Conservation (phyloP, 2,888 invertebrate genomes). For the Xestia sexstrigata region DNA sequence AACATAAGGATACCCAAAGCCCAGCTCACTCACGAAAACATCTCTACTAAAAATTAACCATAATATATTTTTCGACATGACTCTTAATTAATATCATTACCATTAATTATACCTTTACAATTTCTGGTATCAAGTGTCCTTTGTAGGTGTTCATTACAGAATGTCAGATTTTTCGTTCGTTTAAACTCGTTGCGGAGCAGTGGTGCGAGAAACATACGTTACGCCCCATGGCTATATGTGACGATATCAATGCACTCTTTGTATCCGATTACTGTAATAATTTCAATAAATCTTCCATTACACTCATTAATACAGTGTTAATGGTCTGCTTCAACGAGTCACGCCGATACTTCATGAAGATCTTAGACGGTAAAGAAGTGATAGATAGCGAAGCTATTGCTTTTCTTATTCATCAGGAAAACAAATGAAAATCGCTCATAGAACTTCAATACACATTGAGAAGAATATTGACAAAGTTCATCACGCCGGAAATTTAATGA, state of each 20-base stretch:
- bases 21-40: not conserved
- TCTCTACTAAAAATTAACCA: not conserved
- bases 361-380: conserved; percentile 6
- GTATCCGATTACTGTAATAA: conserved; percentile 66
- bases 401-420: not conserved
- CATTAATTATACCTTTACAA: conserved; percentile 27
- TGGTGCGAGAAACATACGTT: conserved; percentile 78
- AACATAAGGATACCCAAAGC: not conserved
- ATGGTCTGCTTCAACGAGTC: conserved; percentile 64
- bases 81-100: conserved; percentile 32
- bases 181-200: conserved; percentile 77
- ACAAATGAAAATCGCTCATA: conserved; percentile 1
- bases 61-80: conserved; percentile 7
- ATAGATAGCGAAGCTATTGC: not conserved
- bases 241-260: conserved; percentile 66
- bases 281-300: conserved; percentile 67
- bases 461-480: not conserved
- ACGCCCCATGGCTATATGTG: conserved; percentile 76
- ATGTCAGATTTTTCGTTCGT: conserved; percentile 82
- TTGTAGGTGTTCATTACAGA: conserved; percentile 76
- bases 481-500: not conserved
- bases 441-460: not conserved
- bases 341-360: conserved; percentile 30
- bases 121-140: conserved; percentile 58
- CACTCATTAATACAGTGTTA: conserved; percentile 62